phyloP scores from a whole-genome alignment of 1,140 invertebrate species.

The Diabrotica undecimpunctata region DNA sequence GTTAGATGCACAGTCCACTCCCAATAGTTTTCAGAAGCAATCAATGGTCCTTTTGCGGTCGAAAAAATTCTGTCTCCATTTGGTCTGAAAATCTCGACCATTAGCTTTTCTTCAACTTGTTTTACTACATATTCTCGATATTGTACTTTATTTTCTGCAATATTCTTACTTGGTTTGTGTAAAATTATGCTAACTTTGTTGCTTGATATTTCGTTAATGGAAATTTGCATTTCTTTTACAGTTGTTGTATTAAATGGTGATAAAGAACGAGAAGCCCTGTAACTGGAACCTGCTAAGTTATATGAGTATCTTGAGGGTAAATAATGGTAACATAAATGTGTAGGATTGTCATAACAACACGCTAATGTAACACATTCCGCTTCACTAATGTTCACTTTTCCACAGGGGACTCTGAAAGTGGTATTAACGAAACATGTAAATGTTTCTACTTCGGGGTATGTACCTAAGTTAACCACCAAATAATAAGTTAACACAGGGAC shows the following conservation, averaged over 20 bases:
- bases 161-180: conserved; percentile 1
- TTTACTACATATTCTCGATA: conserved; percentile 5
- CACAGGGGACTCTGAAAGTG: conserved; percentile 36
- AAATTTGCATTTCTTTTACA: conserved; percentile 7
- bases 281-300: conserved; percentile 9
- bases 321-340: conserved; percentile 36
- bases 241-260: conserved; percentile 14
- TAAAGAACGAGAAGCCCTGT: conserved; percentile 9
- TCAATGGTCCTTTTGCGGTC: conserved; percentile 45
- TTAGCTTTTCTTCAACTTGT: conserved; percentile 16
- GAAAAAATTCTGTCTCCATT: conserved; percentile 38
- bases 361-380: conserved; percentile 27
- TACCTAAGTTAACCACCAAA: conserved; percentile 23
- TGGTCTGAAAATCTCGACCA: conserved; percentile 21
- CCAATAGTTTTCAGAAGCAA: conserved; percentile 48
- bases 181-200: conserved; percentile 22
- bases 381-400: conserved; percentile 25
- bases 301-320: conserved; percentile 37
- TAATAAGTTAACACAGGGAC: conserved; percentile 26
- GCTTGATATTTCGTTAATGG: conserved; percentile 17
- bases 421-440: conserved; percentile 30
- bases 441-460: not conserved
- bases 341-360: conserved; percentile 38
- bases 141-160: conserved; percentile 1
- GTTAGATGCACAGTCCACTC: conserved; percentile 47